A percentile compares a stretch with the other conserved stretches of the same genome.
phyloP scores from a whole-genome alignment of 2,888 invertebrate genomes.

The Andrena haemorrhoa region DNA sequence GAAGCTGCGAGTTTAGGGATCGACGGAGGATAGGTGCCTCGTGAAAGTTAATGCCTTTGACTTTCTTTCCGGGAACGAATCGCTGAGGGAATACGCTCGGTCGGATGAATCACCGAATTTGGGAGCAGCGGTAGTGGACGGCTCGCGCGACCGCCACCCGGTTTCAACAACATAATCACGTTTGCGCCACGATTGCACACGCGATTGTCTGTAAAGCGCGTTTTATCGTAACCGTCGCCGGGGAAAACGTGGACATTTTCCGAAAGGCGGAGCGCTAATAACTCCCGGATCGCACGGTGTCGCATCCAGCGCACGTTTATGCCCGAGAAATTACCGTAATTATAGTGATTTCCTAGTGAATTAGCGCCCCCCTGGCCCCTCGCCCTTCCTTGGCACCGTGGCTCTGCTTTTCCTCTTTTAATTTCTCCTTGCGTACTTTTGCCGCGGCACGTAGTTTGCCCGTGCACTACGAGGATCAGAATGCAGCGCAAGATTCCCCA shows the following conservation, averaged over 20 bases:
- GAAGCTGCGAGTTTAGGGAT: neutral
- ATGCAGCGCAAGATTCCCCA: conserved; percentile 16
- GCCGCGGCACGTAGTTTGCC: neutral
- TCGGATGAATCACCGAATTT: neutral
- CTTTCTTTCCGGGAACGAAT: neutral
- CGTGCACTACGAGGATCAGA: conserved; percentile 32
- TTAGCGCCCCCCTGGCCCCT: conserved; percentile 28
- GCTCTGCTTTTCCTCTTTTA: neutral
- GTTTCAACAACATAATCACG: neutral
- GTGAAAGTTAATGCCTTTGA: neutral
- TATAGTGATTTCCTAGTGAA: conserved; percentile 60
- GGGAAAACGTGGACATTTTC: conserved; percentile 25
- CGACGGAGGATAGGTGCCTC: too few species aligned
- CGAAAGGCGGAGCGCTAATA: conserved; percentile 34
- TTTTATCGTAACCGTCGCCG: conserved; percentile 5
- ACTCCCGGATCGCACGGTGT: conserved; percentile 38
- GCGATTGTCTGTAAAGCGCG: neutral
- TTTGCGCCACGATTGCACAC: neutral
- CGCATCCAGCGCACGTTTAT: conserved; percentile 63
- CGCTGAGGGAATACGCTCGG: neutral
- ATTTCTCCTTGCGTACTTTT: neutral
- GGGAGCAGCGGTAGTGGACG: neutral
- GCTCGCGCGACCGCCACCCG: neutral
- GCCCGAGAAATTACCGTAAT: conserved; percentile 62
- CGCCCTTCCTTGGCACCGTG: neutral